Percentiles rank a stretch among this genome's conserved stretches.
These are phyloP conservation scores for Conus ventricosus DNA, from an alignment of 1,140 invertebrate genomes.

Conservation along the genomic window DNA sequence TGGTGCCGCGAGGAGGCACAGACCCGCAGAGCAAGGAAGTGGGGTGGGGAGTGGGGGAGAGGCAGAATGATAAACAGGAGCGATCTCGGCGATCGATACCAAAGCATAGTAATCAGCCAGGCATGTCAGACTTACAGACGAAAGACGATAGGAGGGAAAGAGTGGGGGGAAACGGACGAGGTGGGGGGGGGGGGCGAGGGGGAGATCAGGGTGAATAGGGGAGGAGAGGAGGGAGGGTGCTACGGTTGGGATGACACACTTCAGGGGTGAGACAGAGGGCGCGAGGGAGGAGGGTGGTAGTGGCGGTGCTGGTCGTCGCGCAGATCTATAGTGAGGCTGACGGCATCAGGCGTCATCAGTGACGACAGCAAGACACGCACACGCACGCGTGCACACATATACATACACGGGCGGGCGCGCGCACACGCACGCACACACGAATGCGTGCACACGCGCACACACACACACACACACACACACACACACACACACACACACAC, in stretches of 20 bases:
- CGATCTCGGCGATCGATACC: background rate
- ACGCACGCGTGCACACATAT: background rate
- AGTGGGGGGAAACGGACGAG: no score
- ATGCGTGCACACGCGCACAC: background rate
- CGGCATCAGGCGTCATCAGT: conserved; percentile 1
- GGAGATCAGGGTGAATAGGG: background rate
- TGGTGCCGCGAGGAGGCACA: no score
- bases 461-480: no score
- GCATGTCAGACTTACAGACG: background rate
- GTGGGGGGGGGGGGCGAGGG: no score
- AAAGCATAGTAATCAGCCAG: background rate
- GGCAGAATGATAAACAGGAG: background rate
- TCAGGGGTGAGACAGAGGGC: background rate
- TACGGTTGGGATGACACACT: background rate
- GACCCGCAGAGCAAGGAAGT: no score
- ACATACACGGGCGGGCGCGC: background rate
- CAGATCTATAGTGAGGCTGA: conserved; percentile 6
- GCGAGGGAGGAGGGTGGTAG: background rate
- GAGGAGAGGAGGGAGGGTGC: background rate
- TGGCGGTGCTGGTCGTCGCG: background rate
- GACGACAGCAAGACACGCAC: background rate
- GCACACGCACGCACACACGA: background rate
- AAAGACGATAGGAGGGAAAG: background rate
- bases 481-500: no score
- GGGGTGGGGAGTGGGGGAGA: background rate